Base-by-base conservation (phyloP, 53 echinoderm and acorn worm genomes). In the Crossaster papposus region DNA sequence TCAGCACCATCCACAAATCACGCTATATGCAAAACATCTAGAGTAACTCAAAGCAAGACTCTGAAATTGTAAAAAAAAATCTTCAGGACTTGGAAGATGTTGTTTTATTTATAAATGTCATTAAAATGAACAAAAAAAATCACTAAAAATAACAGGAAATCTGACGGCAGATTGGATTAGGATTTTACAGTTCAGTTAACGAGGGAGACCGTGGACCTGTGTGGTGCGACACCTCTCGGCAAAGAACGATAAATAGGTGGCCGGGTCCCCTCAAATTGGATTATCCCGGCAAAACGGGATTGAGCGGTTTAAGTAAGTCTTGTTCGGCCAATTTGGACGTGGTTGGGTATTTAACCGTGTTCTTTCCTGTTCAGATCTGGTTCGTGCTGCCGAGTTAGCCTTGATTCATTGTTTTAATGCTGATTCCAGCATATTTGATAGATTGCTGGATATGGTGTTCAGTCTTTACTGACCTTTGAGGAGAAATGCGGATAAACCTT, bases 101-200 rank as follows among this genome's bases (percentile, higher is more conserved):
- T 84, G 84, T 84, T 84, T 71, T 72, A 84, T 84, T 84, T 72
- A 84, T 71, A 72, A 84, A 5, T 68, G 28, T 7, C 0, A 68
- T 26, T 26, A 68, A 68, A 68, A 68, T 26, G 28, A 68, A 68
- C 72, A 82, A 83, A 65, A 44, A 20, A 84, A 50, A 84, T 84
- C 17, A 52, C 72, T 23, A 84, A 84, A 84, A 84, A 84, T 84
- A 84, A 84, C 84, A 84, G 72, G 51, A 84, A 84, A 84, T 72
- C 84, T 84, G 51, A 51, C 14, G 51, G 53, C 22, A 52, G 84
- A 84, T 84, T 71, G 84, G 84, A 84, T 84, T 84, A 70, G 70
- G 72, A 84, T 84, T 84, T 84, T 72, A 84, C 84, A 84, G 84
- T 84, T 84, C 50, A 84, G 84, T 84, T 72, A 84, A 84, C 72